Percentiles rank a stretch among this genome's conserved stretches.
Evolutionary conservation across 2,113 vertebrate species (phyloP).

Genomic region (Lutjanus erythropterus): DNA sequence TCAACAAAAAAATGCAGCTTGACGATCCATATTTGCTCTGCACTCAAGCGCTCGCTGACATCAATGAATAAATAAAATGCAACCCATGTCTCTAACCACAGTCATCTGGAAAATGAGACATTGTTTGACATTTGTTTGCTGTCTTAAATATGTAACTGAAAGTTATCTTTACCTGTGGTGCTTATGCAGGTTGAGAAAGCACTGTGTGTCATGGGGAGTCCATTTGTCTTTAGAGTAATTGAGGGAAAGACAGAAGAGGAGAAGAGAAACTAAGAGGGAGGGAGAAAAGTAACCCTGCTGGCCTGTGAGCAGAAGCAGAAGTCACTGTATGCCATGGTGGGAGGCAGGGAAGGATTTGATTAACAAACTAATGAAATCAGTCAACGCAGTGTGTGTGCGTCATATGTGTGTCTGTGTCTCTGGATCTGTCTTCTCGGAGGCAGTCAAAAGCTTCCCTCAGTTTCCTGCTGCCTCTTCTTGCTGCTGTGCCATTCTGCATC

Average conservation of each 20-base stretch:
- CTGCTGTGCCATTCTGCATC: constrained; percentile 64
- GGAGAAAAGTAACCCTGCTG: constrained; percentile 2
- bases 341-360: constrained; percentile 58
- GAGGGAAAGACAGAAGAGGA: neutral
- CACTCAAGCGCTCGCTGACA: too few species aligned
- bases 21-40: too few species aligned
- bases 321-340: constrained; percentile 26
- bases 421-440: constrained; percentile 28
- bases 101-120: neutral
- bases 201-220: neutral
- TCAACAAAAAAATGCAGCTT: too few species aligned
- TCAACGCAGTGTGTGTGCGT: constrained; percentile 13
- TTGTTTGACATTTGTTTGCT: neutral
- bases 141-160: constrained; percentile 5
- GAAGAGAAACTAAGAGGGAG: neutral
- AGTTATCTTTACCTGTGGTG: constrained; percentile 6
- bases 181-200: neutral
- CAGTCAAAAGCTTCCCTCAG: constrained; percentile 32
- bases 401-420: constrained; percentile 24
- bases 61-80: too few species aligned
- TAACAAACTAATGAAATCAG: constrained; percentile 69
- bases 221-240: neutral
- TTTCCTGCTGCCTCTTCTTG: constrained; percentile 39
- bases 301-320: constrained; percentile 39
- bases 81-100: constrained; percentile 1